Evolutionary conservation across 2,888 invertebrate genomes (phyloP).

Genomic region (Agonopterix arenella): DNA sequence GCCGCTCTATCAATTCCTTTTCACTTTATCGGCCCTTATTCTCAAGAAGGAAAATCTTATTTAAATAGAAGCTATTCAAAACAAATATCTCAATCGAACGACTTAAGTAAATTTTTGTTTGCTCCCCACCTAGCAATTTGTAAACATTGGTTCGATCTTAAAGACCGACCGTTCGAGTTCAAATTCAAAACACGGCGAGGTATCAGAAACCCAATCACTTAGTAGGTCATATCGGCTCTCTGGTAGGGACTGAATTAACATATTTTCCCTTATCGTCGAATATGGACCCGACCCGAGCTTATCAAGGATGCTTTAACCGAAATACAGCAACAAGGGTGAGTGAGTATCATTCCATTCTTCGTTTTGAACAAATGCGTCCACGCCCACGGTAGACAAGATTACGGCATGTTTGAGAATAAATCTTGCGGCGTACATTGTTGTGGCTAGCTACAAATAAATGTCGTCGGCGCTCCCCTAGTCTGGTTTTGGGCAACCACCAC

Average conservation of each 20-base stretch:
- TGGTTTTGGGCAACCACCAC: constrained; percentile 32
- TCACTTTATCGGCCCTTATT: constrained; percentile 9
- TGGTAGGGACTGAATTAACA: constrained; percentile 65
- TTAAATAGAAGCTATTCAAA: constrained; percentile 39
- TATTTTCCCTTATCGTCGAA: constrained; percentile 71
- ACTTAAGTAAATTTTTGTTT: constrained; percentile 36
- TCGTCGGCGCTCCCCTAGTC: constrained; percentile 42
- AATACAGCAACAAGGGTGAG: constrained; percentile 57
- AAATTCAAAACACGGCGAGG: constrained; percentile 65
- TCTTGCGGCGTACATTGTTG: constrained; percentile 55
- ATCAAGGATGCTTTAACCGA: constrained; percentile 63
- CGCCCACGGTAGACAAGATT: constrained; percentile 68
- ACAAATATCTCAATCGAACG: constrained; percentile 46
- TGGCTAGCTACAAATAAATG: constrained; percentile 62
- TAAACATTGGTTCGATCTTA: constrained; percentile 63
- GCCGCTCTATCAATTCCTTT: not conserved
- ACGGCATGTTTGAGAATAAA: constrained; percentile 66
- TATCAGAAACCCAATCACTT: constrained; percentile 71
- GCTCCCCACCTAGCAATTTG: constrained; percentile 50
- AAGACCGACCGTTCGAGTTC: constrained; percentile 36
- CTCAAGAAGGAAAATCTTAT: constrained; percentile 24
- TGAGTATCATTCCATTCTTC: constrained; percentile 9
- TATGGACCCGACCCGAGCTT: constrained; percentile 58
- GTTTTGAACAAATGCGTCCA: constrained; percentile 61
- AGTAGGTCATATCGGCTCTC: constrained; percentile 69